phyloP scores from a whole-genome alignment of 2,888 invertebrate species.

The Tenthredo distinguenda region DNA sequence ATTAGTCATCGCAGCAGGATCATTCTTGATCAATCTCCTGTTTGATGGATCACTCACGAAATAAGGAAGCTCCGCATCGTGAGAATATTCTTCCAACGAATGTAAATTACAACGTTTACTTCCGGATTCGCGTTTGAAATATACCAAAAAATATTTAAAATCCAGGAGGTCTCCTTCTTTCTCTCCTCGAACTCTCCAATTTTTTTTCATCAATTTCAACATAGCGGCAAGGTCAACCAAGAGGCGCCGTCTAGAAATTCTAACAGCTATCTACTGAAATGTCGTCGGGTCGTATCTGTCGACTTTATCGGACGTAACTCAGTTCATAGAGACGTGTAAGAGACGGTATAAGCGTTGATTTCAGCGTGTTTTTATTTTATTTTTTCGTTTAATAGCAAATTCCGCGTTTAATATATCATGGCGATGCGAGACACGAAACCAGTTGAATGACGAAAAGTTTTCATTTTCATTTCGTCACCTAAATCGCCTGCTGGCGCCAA shows the following conservation, averaged over 20 bases:
- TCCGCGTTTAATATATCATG: not conserved
- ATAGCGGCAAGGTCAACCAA: conserved; percentile 12
- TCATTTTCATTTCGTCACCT: conserved; percentile 16
- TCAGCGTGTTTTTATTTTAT: not conserved
- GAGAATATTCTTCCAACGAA: not conserved
- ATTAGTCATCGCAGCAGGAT: not conserved
- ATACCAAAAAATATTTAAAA: not conserved
- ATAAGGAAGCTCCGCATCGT: not conserved
- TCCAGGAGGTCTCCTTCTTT: not conserved
- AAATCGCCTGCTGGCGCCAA: not conserved
- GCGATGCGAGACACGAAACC: not conserved
- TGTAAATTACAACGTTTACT: not conserved
- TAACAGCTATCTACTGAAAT: conserved; percentile 23
- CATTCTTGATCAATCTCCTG: not conserved
- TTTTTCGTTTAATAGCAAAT: not conserved
- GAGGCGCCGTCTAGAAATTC: conserved; percentile 34
- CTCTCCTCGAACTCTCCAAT: not conserved
- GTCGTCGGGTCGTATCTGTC: conserved; percentile 29
- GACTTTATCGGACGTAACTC: conserved; percentile 37
- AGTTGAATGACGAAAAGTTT: conserved; percentile 4
- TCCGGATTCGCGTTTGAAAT: not conserved
- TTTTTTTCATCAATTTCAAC: conserved; percentile 19
- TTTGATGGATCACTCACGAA: not conserved
- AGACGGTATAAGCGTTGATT: conserved; percentile 8
- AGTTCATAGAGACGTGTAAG: not conserved